Percentiles rank a stretch among this genome's conserved stretches.
Evolutionary conservation across 2,888 invertebrate genomes (phyloP).

Genomic region (Lochmaea capreae): DNA sequence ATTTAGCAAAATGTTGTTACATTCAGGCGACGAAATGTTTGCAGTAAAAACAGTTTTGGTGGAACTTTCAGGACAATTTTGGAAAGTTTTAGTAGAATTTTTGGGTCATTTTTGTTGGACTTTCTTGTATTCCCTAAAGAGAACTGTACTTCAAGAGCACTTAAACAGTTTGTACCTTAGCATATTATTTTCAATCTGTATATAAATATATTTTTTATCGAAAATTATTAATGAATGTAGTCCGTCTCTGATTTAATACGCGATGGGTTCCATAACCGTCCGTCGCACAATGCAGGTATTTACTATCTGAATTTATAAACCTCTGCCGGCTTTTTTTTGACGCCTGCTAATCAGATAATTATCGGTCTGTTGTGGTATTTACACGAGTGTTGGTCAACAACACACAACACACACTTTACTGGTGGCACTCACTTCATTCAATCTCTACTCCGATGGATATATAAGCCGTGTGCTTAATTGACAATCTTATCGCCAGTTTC

Average conservation of each 20-base stretch:
- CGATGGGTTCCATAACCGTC: constrained; percentile 2
- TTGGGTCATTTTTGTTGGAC: no score
- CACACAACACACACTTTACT: constrained; percentile 25
- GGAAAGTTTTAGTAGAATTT: no score
- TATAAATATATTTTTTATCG: no score
- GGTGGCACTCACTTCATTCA: constrained; percentile 24
- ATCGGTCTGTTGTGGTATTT: constrained; percentile 45
- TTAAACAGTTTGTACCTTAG: no score
- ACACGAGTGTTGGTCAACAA: constrained; percentile 43
- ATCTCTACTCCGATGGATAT: constrained; percentile 16
- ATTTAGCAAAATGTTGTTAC: no score
- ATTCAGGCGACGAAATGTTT: no score
- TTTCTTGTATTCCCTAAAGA: no score
- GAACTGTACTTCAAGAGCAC: no score
- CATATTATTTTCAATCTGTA: no score
- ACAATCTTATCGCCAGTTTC: constrained; percentile 37
- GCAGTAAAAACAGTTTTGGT: no score
- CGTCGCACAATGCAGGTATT: constrained; percentile 39
- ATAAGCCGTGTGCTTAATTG: constrained; percentile 37
- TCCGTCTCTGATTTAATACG: constrained; percentile 7
- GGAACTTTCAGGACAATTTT: no score
- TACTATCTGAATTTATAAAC: constrained; percentile 42
- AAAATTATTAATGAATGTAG: not conserved
- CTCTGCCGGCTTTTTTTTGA: constrained; percentile 43
- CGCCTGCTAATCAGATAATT: constrained; percentile 46